These are phyloP conservation scores for Lanistes nyassanus DNA, from an alignment of 1,140 invertebrate species.

Conservation along the genomic window DNA sequence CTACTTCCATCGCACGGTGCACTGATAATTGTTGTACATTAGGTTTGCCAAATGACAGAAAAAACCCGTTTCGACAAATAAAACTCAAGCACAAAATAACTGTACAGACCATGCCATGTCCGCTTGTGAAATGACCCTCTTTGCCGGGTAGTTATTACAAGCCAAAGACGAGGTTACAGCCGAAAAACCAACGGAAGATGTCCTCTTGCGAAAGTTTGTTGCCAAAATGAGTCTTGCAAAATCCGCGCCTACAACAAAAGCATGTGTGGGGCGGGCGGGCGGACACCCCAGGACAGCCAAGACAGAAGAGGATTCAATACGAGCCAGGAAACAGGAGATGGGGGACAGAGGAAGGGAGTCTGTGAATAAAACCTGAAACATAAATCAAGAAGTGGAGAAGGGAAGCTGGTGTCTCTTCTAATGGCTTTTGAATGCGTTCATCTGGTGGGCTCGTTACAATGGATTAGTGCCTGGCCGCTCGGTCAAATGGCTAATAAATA, in stretches of 20 bases:
- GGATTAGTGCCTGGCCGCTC: conserved; percentile 10
- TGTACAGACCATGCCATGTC: too few relatives aligned
- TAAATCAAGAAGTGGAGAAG: conserved; percentile 16
- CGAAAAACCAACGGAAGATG: too few relatives aligned
- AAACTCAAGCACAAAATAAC: too few relatives aligned
- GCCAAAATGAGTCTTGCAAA: too few relatives aligned
- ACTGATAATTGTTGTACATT: too few relatives aligned
- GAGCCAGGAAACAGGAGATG: background rate
- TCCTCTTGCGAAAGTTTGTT: too few relatives aligned
- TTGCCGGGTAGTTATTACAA: too few relatives aligned
- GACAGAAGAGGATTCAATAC: background rate
- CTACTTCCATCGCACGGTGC: too few relatives aligned
- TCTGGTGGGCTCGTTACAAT: conserved; percentile 15
- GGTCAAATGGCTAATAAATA: conserved; percentile 20
- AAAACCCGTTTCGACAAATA: too few relatives aligned
- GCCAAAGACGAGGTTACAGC: too few relatives aligned
- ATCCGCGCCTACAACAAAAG: background rate
- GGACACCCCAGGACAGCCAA: background rate
- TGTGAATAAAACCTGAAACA: conserved; percentile 23
- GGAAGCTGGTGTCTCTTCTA: conserved; percentile 9
- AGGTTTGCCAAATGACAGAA: too few relatives aligned
- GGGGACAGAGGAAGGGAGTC: conserved; percentile 10
- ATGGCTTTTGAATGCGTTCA: conserved; percentile 26
- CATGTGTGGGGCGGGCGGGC: background rate
- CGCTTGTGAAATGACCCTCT: too few relatives aligned